Evolutionary conservation across 2,888 invertebrate genomes (phyloP).

Genomic region (Hyposoter didymator): DNA sequence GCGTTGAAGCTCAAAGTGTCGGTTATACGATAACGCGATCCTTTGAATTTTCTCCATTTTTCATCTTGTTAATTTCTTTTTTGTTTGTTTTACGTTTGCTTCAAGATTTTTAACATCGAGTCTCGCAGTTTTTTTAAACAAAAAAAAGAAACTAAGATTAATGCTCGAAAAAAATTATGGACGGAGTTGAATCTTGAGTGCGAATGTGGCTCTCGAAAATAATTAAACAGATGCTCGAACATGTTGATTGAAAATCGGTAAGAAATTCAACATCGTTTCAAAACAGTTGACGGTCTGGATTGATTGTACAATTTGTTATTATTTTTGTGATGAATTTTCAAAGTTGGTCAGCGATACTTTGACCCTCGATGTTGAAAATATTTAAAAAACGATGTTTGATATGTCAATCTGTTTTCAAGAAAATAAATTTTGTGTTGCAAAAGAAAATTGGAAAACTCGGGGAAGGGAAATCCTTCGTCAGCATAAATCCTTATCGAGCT

Average conservation of each 20-base stretch:
- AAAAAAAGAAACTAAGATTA: neutral
- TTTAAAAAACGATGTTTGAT: too few relatives aligned
- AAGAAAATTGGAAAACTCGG: neutral
- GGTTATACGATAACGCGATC: neutral
- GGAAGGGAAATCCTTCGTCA: slow-evolving; percentile 7
- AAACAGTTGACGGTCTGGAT: too few relatives aligned
- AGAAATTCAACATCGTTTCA: too few relatives aligned
- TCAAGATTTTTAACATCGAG: neutral
- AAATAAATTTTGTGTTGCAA: neutral
- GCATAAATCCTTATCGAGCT: slow-evolving; percentile 5
- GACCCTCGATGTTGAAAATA: too few relatives aligned
- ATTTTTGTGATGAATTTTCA: too few relatives aligned
- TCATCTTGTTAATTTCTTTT: neutral
- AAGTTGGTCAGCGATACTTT: too few relatives aligned
- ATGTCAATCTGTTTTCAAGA: neutral
- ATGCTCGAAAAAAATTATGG: neutral
- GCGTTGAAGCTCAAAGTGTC: neutral
- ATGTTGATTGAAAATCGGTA: too few relatives aligned
- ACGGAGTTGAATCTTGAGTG: neutral
- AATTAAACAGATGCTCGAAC: too few relatives aligned
- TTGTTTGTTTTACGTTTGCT: neutral
- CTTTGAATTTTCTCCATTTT: neutral
- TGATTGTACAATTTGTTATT: too few relatives aligned
- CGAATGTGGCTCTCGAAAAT: too few relatives aligned
- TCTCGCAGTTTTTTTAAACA: neutral